Conservation (phyloP, 2,113 vertebrate genomes). For the Prietella phreatophila region DNA sequence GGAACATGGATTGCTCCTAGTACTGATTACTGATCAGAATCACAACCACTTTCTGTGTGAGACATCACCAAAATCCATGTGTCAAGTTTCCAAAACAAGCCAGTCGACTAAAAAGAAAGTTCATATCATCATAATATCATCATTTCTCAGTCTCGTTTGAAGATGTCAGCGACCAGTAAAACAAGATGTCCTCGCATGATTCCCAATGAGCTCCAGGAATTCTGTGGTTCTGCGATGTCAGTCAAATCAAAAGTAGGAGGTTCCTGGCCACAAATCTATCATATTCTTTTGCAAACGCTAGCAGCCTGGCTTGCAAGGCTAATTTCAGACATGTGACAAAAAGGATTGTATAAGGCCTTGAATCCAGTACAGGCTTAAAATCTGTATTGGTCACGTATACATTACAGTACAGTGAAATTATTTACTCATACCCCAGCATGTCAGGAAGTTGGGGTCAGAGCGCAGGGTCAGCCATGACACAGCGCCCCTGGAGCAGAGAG, state of each 20-base stretch:
- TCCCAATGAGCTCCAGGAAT: not conserved
- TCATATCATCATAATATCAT: not conserved
- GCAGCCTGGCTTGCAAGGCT: not conserved
- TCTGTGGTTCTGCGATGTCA: not conserved
- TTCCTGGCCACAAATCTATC: not conserved
- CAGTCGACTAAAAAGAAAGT: not conserved
- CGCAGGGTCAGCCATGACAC: no score
- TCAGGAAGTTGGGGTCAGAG: no score
- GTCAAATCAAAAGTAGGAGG: not conserved
- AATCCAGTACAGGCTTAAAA: not conserved
- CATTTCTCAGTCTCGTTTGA: not conserved
- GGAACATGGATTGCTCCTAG: not conserved
- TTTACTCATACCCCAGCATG: no score
- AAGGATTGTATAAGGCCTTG: not conserved
- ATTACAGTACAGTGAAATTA: no score
- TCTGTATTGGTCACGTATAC: not conserved
- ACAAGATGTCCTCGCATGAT: not conserved
- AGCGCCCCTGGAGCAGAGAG: no score
- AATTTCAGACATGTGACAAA: constrained; percentile 8
- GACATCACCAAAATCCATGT: not conserved
- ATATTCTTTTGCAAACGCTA: not conserved
- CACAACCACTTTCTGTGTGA: not conserved
- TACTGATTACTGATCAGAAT: not conserved
- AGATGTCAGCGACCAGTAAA: not conserved
- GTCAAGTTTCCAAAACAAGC: not conserved